Conservation (phyloP, 1,140 invertebrate species). For the Drosophila takahashii region DNA sequence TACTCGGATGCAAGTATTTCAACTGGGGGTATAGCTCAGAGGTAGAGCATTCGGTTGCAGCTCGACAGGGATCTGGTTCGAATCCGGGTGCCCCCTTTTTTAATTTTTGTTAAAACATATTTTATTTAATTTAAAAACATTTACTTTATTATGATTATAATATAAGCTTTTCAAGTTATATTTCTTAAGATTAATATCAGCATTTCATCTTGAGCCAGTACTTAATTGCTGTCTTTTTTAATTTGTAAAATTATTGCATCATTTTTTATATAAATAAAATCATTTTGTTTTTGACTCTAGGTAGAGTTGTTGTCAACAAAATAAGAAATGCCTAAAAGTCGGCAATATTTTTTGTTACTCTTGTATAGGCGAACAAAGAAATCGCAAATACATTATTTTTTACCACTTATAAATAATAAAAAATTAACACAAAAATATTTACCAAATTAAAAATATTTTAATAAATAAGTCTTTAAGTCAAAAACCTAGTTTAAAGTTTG, state of each 20-base stretch:
- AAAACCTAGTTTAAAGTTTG: too few species aligned
- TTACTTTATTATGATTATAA: not conserved
- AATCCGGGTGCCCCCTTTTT: conserved; percentile 94
- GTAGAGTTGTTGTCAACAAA: too few species aligned
- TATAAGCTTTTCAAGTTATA: not conserved
- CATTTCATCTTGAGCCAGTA: not conserved
- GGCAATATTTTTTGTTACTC: not conserved
- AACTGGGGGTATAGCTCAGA: conserved; percentile 90
- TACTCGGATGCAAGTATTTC: too few species aligned
- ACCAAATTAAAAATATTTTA: too few species aligned
- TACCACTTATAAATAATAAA: too few species aligned
- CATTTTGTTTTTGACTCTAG: not conserved
- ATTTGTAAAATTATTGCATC: not conserved
- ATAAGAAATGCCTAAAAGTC: not conserved
- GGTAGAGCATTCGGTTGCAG: conserved; percentile 96
- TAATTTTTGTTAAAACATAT: not conserved
- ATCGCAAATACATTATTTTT: too few species aligned
- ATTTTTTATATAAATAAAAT: not conserved
- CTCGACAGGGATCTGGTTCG: conserved; percentile 97
- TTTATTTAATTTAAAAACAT: not conserved
- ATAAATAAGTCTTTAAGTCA: too few species aligned
- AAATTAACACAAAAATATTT: too few species aligned
- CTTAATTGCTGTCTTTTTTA: not conserved
- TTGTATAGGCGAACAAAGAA: too few species aligned
- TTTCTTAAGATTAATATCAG: not conserved